These are phyloP conservation scores for Coelopa pilipes DNA, from an alignment of 2,888 invertebrate species.

Conservation along the genomic window DNA sequence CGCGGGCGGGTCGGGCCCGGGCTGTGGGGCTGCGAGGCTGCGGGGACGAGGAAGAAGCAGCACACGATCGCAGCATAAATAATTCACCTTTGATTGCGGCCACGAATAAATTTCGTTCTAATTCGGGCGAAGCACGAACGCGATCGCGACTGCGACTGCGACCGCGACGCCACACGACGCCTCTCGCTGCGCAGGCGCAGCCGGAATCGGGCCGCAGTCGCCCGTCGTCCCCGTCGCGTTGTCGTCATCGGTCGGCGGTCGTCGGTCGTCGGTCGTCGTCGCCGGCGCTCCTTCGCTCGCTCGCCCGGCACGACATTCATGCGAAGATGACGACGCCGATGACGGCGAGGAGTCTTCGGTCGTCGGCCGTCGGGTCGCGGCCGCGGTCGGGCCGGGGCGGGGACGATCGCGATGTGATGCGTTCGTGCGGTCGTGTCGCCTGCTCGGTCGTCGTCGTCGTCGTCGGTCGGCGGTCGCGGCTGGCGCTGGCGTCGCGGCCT, in stretches of 20 bases:
- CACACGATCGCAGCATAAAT: slow-evolving; percentile 50
- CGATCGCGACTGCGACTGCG: slow-evolving; percentile 1
- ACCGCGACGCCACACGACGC: background rate
- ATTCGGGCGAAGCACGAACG: slow-evolving; percentile 52
- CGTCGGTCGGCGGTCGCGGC: background rate
- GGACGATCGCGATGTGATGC: slow-evolving; percentile 24
- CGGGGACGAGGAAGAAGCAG: slow-evolving; percentile 7
- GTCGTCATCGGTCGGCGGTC: background rate
- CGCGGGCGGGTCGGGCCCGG: too few species aligned
- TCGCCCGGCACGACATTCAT: too few species aligned
- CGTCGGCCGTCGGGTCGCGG: slow-evolving; percentile 17
- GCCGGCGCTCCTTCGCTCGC: too few species aligned
- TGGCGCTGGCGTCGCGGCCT: slow-evolving; percentile 21
- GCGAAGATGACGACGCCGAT: too few species aligned
- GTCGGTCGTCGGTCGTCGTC: too few species aligned
- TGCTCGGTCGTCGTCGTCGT: slow-evolving; percentile 3
- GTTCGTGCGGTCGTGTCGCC: slow-evolving; percentile 31
- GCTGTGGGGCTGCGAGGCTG: too few species aligned
- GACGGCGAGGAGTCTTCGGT: background rate
- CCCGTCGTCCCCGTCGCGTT: background rate
- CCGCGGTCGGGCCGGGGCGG: slow-evolving; percentile 17
- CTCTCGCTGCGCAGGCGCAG: too few species aligned
- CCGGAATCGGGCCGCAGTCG: too few species aligned
- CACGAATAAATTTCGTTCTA: slow-evolving; percentile 54
- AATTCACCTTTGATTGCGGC: slow-evolving; percentile 53